These are phyloP conservation scores for Leptodactylus fallax DNA, from an alignment of 2,797 vertebrate genomes.

Conservation along the genomic window DNA sequence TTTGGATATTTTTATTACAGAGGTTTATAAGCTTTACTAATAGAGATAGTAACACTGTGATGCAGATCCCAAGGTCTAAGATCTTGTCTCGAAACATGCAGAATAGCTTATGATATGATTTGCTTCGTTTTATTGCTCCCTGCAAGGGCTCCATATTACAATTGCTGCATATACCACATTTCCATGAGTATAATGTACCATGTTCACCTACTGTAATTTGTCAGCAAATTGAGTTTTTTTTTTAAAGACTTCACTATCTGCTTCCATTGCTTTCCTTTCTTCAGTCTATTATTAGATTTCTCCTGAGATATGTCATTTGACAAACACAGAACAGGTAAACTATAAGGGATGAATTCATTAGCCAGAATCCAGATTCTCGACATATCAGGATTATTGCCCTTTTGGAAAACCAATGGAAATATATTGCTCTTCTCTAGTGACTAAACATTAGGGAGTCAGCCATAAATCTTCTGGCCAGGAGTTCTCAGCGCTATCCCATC, in stretches of 20 bases:
- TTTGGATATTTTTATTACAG: constrained; percentile 28
- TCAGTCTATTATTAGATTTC: not conserved
- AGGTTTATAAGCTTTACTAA: constrained; percentile 2
- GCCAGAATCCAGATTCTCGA: not conserved
- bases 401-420: not conserved
- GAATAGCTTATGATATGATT: not conserved
- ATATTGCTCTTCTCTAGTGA: not conserved
- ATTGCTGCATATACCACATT: not conserved
- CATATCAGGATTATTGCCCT: not conserved
- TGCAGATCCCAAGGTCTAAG: not conserved
- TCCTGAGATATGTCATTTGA: not conserved
- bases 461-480: not conserved
- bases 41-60: not conserved
- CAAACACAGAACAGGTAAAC: not conserved
- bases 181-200: not conserved
- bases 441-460: not conserved
- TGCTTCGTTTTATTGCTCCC: not conserved
- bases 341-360: not conserved
- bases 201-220: not conserved
- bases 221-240: not conserved
- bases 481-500: not conserved
- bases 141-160: not conserved
- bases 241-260: not conserved
- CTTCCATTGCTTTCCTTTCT: not conserved
- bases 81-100: not conserved